These are phyloP conservation scores for Ceratosolen fusciceps DNA, from an alignment of 1,140 invertebrate species.

Conservation along the genomic window DNA sequence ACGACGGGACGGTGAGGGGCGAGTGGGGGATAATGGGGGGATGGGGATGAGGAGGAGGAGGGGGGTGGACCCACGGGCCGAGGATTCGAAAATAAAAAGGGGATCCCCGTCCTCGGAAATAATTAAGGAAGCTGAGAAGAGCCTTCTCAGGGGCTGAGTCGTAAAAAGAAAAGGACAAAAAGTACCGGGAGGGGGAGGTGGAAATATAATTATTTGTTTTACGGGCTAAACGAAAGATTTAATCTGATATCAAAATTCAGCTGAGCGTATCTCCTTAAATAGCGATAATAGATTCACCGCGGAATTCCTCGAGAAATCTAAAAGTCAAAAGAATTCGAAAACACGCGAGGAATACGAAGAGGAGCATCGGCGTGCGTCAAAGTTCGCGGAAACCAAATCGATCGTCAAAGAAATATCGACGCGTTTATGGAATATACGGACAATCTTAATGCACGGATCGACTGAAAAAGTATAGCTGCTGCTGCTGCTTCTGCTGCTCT, in stretches of 20 bases:
- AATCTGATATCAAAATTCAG: constrained; percentile 4
- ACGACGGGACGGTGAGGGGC: no score
- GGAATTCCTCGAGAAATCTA: constrained; percentile 22
- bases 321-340: constrained; percentile 35
- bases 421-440: constrained; percentile 24
- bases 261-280: background rate
- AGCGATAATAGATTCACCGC: background rate
- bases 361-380: constrained; percentile 19
- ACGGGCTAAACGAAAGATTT: background rate
- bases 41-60: no score
- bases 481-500: no score
- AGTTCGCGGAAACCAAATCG: constrained; percentile 43
- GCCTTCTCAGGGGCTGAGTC: background rate
- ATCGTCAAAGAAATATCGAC: constrained; percentile 42
- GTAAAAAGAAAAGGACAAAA: background rate
- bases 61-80: background rate
- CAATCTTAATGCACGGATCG: constrained; percentile 45
- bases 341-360: background rate
- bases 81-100: background rate
- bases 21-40: no score
- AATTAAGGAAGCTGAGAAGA: background rate
- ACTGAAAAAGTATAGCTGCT: constrained; percentile 20
- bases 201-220: constrained; percentile 9
- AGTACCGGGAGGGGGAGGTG: background rate
- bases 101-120: background rate